These are phyloP conservation scores for Telmatherina bonti DNA, from an alignment of 2,797 vertebrate genomes.

Conservation along the genomic window DNA sequence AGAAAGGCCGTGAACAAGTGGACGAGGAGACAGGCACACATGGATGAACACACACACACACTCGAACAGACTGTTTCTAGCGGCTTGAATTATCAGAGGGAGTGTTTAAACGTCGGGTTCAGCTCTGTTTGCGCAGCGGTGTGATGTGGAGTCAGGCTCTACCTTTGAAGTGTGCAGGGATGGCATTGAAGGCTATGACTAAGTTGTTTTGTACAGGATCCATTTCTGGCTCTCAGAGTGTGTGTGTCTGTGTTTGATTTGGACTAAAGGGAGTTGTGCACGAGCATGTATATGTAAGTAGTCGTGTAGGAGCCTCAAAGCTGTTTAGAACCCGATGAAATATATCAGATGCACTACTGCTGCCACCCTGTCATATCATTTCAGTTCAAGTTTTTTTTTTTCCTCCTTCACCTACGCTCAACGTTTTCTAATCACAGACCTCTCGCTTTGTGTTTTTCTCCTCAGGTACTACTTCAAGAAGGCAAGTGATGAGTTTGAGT, in stretches of 20 bases:
- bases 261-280: slow-evolving; percentile 66
- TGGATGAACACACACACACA: slow-evolving; percentile 33
- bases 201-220: slow-evolving; percentile 75
- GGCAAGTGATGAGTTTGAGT: slow-evolving; percentile 94
- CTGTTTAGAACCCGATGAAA: slow-evolving; percentile 51
- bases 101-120: slow-evolving; percentile 67
- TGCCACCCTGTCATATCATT: slow-evolving; percentile 54
- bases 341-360: slow-evolving; percentile 60
- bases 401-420: slow-evolving; percentile 20
- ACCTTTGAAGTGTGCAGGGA: slow-evolving; percentile 73
- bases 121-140: slow-evolving; percentile 69
- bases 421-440: slow-evolving; percentile 51
- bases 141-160: slow-evolving; percentile 71
- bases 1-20: slow-evolving; percentile 61
- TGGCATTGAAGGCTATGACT: slow-evolving; percentile 76
- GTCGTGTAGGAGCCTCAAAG: slow-evolving; percentile 65
- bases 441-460: slow-evolving; percentile 31
- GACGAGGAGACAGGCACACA: slow-evolving; percentile 43
- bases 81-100: slow-evolving; percentile 66
- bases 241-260: slow-evolving; percentile 71
- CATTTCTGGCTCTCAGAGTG: slow-evolving; percentile 67
- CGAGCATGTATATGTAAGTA: slow-evolving; percentile 60
- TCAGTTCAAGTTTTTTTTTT: slow-evolving; percentile 13
- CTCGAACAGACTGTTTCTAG: slow-evolving; percentile 50
- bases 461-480: slow-evolving; percentile 98